Evolutionary conservation across 2,113 vertebrate species (phyloP).

Genomic region (Scomber japonicus): DNA sequence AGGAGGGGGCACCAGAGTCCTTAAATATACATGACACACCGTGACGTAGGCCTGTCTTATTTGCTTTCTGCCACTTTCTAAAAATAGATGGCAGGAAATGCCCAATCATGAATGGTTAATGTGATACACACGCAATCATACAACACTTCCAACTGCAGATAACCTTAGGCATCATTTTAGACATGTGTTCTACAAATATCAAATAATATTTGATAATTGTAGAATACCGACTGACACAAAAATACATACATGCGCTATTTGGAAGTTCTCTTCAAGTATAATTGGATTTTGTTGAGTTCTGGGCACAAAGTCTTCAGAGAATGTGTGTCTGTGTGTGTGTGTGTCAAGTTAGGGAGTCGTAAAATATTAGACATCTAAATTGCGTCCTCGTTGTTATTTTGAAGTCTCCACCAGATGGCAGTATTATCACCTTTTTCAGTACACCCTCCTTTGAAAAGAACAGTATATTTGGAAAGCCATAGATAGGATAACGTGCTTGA

Average conservation of each 20-base stretch:
- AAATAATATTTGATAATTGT: too few species aligned
- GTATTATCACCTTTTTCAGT: constrained; percentile 48
- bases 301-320: not conserved
- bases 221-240: too few species aligned
- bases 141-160: not conserved
- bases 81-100: constrained; percentile 72
- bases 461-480: not conserved
- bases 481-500: not conserved
- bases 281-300: not conserved
- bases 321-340: not conserved
- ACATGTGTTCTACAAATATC: too few species aligned
- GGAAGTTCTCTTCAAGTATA: not conserved
- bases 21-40: constrained; percentile 66
- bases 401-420: constrained; percentile 74
- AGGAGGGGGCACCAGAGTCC: constrained; percentile 10
- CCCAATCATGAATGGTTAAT: constrained; percentile 54
- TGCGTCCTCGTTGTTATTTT: not conserved
- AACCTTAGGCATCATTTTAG: not conserved
- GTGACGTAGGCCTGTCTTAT: constrained; percentile 69
- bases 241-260: not conserved
- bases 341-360: not conserved
- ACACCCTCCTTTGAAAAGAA: not conserved
- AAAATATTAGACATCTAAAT: not conserved
- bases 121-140: not conserved
- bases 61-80: constrained; percentile 64